phyloP scores from a whole-genome alignment of 2,797 vertebrate genomes.

The Anisognathus igniventris region DNA sequence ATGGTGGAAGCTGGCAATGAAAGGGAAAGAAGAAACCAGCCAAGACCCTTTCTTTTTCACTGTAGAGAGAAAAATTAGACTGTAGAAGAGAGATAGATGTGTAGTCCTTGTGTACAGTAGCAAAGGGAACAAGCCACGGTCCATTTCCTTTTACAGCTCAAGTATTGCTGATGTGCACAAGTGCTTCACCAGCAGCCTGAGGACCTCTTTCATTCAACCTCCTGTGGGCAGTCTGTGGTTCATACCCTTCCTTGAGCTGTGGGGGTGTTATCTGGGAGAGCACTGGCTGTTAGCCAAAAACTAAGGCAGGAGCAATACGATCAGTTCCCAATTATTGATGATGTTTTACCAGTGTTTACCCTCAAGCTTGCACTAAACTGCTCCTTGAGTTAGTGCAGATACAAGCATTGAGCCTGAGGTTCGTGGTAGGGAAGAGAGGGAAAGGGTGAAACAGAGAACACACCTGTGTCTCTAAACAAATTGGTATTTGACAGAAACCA shows the following conservation, averaged over 20 bases:
- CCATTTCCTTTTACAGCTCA: not conserved
- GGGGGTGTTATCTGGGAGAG: not conserved
- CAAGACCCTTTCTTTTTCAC: not conserved
- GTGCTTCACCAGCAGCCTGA: not conserved
- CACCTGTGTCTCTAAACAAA: not conserved
- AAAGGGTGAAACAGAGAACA: not conserved
- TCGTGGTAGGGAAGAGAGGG: not conserved
- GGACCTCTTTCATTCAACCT: not conserved
- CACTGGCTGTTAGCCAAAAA: not conserved
- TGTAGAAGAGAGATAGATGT: not conserved
- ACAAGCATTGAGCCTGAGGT: not conserved
- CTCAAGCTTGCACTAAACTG: not conserved
- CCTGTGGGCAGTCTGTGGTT: fast-evolving
- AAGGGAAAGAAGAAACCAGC: not conserved
- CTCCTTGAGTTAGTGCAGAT: not conserved
- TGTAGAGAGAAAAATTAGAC: not conserved
- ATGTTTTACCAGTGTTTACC: not conserved
- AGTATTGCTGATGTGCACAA: not conserved
- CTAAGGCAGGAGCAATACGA: not conserved
- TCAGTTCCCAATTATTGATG: not conserved
- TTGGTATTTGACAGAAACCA: not conserved
- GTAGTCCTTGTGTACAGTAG: not conserved
- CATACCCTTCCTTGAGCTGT: not conserved
- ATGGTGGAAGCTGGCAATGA: not conserved
- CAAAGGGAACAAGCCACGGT: not conserved